Evolutionary conservation across 2,888 invertebrate genomes (phyloP).

Genomic region (Noctua janthe): DNA sequence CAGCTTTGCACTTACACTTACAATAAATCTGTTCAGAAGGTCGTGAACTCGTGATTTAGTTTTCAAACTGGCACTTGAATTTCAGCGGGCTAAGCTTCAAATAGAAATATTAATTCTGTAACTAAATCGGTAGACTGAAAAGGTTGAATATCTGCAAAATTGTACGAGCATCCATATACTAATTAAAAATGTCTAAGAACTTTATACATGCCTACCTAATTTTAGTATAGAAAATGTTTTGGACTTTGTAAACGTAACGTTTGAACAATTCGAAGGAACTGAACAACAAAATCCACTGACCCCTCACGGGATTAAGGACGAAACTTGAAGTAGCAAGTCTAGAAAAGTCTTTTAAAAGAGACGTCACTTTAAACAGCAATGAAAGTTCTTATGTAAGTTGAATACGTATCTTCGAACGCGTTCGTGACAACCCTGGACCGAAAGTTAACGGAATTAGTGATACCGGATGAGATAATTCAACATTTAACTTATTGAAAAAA

Average conservation of each 20-base stretch:
- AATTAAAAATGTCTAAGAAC: not conserved
- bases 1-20: conserved; percentile 44
- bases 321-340: conserved; percentile 19
- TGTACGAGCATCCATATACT: not conserved
- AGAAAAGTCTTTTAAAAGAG: conserved; percentile 41
- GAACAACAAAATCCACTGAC: conserved; percentile 17
- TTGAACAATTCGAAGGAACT: conserved; percentile 1
- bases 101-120: not conserved
- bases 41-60: conserved; percentile 30
- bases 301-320: conserved; percentile 16
- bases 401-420: conserved; percentile 55
- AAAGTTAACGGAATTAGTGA: conserved; percentile 54
- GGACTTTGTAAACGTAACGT: not conserved
- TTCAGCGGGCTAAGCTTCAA: not conserved
- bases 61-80: conserved; percentile 26
- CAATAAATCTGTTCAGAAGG: conserved; percentile 51
- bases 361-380: conserved; percentile 58
- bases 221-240: not conserved
- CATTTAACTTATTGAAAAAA: not conserved
- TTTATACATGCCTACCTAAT: not conserved
- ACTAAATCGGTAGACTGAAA: not conserved
- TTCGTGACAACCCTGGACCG: conserved; percentile 51
- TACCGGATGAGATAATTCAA: conserved; percentile 58
- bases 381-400: conserved; percentile 65
- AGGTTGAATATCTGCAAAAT: not conserved